These are phyloP conservation scores for Andrena cerasifolii DNA, from an alignment of 1,140 invertebrate species.

Conservation along the genomic window DNA sequence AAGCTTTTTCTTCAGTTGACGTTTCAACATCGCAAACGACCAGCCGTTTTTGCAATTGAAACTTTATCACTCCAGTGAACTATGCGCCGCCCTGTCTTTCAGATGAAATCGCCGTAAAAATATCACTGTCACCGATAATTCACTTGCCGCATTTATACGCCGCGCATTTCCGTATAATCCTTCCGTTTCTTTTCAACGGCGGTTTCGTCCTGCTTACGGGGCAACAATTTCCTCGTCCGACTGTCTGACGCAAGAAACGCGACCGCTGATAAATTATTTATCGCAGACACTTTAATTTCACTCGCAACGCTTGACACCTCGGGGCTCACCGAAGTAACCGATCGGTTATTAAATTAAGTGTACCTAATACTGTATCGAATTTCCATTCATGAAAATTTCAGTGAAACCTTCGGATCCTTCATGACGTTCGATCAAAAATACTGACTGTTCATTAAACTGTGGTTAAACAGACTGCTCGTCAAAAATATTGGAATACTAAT, in stretches of 20 bases:
- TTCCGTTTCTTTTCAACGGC: neutral
- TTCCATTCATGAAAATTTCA: too few relatives aligned
- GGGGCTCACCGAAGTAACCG: too few relatives aligned
- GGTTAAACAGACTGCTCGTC: too few relatives aligned
- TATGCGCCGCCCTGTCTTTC: neutral
- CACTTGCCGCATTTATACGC: conserved; percentile 20
- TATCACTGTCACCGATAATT: conserved; percentile 24
- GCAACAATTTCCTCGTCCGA: neutral
- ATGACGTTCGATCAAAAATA: too few relatives aligned
- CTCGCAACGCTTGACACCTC: too few relatives aligned
- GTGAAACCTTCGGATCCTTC: too few relatives aligned
- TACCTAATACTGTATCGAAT: too few relatives aligned
- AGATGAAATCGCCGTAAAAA: conserved; percentile 15
- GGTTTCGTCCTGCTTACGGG: neutral
- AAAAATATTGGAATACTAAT: too few relatives aligned
- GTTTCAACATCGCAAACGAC: conserved; percentile 37
- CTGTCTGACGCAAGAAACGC: neutral
- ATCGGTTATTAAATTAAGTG: too few relatives aligned
- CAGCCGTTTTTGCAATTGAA: conserved; percentile 48
- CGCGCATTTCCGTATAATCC: neutral
- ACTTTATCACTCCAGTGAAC: conserved; percentile 14
- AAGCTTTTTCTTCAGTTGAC: conserved; percentile 46
- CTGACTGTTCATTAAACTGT: too few relatives aligned
- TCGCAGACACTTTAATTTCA: too few relatives aligned
- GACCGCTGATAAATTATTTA: neutral